A percentile compares a stretch with the other conserved stretches of the same genome.
Evolutionary conservation across 2,113 vertebrate species (phyloP).

Genomic region (Sapajus apella): DNA sequence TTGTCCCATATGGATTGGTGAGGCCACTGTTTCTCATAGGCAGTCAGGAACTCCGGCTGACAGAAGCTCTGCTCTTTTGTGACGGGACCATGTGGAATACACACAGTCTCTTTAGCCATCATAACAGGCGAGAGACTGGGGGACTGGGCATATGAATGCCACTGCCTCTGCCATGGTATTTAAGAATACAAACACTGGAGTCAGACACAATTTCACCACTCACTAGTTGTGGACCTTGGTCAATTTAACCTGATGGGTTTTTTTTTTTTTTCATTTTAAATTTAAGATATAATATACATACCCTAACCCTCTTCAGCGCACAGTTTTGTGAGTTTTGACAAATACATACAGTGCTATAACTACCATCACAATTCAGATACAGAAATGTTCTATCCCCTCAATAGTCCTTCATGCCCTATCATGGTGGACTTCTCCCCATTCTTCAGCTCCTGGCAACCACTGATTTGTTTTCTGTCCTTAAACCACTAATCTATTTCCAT

Average conservation of each 20-base stretch:
- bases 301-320: background rate
- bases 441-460: background rate
- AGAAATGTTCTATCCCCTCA: background rate
- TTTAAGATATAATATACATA: background rate
- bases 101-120: background rate
- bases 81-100: background rate
- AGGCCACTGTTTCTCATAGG: background rate
- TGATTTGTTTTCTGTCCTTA: background rate
- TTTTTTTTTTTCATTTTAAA: background rate
- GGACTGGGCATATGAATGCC: fast-evolving
- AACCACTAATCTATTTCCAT: background rate
- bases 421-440: too few relatives aligned
- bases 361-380: background rate
- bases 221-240: background rate
- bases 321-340: background rate
- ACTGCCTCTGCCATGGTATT: background rate
- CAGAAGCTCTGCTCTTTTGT: background rate
- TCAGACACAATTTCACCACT: background rate
- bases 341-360: background rate
- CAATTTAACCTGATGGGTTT: background rate
- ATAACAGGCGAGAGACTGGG: background rate
- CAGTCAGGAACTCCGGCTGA: background rate
- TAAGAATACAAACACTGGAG: background rate
- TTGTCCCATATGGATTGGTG: background rate
- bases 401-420: background rate